phyloP scores from a whole-genome alignment of 2,888 invertebrate species.

The Parapristionchus giblindavisi region DNA sequence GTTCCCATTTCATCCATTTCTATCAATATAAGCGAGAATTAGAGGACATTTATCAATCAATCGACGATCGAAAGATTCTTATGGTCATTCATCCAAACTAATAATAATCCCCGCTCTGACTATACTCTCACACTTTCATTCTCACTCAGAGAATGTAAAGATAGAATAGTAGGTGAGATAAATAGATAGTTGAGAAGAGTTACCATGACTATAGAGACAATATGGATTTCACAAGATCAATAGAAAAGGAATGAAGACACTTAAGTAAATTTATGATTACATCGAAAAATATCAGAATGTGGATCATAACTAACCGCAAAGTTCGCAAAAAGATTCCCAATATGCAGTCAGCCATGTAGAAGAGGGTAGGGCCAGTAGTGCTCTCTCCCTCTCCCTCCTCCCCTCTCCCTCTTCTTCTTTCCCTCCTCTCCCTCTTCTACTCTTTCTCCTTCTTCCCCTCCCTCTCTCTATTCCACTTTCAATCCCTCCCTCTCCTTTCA shows the following conservation, averaged over 20 bases:
- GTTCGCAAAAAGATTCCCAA: constrained; percentile 26
- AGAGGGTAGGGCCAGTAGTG: background rate
- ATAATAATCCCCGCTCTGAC: too few species aligned
- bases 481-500: background rate
- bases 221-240: background rate
- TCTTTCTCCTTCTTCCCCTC: background rate
- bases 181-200: too few species aligned
- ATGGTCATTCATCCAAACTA: too few species aligned
- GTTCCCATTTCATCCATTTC: too few species aligned
- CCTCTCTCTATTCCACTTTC: constrained; percentile 8
- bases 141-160: too few species aligned
- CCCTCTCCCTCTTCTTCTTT: constrained; percentile 8
- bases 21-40: too few species aligned
- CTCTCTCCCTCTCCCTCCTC: constrained; percentile 27
- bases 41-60: too few species aligned
- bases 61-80: too few species aligned
- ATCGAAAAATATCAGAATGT: background rate
- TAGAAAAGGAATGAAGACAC: background rate
- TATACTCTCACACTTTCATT: too few species aligned
- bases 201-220: too few species aligned
- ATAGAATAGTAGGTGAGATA: too few species aligned
- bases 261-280: background rate
- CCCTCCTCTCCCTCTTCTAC: background rate
- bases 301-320: constrained; percentile 21
- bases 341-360: constrained; percentile 37